These are phyloP conservation scores for Erpobdella octoculata DNA, from an alignment of 2,888 invertebrate genomes.

Conservation along the genomic window DNA sequence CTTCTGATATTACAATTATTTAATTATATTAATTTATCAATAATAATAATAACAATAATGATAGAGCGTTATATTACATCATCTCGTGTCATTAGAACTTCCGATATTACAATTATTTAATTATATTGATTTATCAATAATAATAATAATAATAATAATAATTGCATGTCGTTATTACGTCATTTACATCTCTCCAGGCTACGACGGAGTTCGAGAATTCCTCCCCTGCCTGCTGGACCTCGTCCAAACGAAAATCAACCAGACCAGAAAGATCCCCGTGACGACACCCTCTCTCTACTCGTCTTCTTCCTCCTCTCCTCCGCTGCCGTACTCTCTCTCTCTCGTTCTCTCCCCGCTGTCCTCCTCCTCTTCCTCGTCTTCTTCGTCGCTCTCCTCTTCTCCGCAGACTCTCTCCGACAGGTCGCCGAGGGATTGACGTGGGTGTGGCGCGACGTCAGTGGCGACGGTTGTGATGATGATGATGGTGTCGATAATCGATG, in stretches of 20 bases:
- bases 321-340: no score
- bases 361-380: not conserved
- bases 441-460: not conserved
- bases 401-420: not conserved
- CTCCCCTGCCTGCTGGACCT: constrained; percentile 32
- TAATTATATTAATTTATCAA: not conserved
- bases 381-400: not conserved
- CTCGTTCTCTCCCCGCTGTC: no score
- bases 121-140: not conserved
- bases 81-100: no score
- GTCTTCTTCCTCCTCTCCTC: not conserved
- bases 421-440: not conserved
- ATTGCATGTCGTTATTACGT: not conserved
- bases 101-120: not conserved
- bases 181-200: constrained; percentile 30
- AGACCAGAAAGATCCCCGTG: not conserved
- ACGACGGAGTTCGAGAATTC: constrained; percentile 36
- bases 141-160: not conserved
- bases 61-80: no score
- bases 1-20: not conserved
- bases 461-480: not conserved
- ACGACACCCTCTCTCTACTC: not conserved
- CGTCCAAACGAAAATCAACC: constrained; percentile 25
- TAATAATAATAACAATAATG: not conserved
- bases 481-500: no score